Conservation (phyloP, 2,797 vertebrate species). For the Parauchenoglanis ngamensis region DNA sequence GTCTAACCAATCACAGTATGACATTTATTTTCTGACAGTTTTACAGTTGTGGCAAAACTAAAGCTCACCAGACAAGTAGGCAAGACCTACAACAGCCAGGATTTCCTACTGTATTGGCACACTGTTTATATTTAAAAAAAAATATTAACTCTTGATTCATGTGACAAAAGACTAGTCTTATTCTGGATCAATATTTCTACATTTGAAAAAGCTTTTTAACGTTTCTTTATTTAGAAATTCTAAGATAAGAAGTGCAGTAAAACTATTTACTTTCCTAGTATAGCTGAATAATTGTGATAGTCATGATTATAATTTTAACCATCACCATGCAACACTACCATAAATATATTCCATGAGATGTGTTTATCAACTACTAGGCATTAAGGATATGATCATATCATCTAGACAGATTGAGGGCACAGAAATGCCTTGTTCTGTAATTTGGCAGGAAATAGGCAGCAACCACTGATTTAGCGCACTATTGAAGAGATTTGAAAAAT, state of each 20-base stretch:
- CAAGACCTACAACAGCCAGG: neutral
- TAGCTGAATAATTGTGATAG: neutral
- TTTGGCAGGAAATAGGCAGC: neutral
- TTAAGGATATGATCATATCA: slow-evolving; percentile 5
- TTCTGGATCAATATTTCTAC: neutral
- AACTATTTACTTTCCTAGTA: neutral
- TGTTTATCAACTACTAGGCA: neutral
- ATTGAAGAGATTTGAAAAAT: neutral
- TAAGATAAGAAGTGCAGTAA: neutral
- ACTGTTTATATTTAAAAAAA: neutral
- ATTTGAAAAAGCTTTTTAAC: neutral
- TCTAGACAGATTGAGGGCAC: slow-evolving; percentile 11
- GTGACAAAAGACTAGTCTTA: neutral
- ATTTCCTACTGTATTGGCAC: neutral
- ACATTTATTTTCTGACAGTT: neutral
- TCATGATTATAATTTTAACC: neutral
- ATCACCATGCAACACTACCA: neutral
- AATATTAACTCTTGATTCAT: neutral
- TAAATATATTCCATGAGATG: slow-evolving; percentile 11
- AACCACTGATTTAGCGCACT: neutral
- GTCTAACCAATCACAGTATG: neutral
- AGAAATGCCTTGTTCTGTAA: slow-evolving; percentile 5
- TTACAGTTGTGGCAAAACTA: neutral
- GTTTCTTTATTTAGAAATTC: neutral
- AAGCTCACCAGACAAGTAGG: neutral